A percentile compares a stretch with the other conserved stretches of the same genome.
Conservation (phyloP, 1,140 invertebrate genomes). For the Plectrocnemia conspersa region DNA sequence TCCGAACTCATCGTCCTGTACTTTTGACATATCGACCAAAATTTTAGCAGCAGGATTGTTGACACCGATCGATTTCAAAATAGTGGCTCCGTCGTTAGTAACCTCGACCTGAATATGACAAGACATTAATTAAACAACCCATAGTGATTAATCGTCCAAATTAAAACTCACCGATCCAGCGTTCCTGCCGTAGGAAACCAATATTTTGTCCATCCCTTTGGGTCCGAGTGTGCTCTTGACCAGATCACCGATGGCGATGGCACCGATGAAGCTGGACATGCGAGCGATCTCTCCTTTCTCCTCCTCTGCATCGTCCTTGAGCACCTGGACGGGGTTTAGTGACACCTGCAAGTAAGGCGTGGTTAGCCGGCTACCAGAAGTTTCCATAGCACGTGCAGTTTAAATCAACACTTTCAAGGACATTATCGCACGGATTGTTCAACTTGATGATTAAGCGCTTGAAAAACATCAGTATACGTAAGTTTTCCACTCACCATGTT, state of each 20-base stretch:
- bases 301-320: conserved; percentile 94
- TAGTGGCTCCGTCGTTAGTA: conserved; percentile 99
- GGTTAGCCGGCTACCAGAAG: too few relatives aligned
- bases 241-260: conserved; percentile 96
- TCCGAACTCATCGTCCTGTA: conserved; percentile 99
- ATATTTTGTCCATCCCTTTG: conserved; percentile 99
- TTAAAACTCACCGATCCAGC: conserved; percentile 57
- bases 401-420: too few relatives aligned
- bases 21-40: conserved; percentile 95
- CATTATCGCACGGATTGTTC: too few relatives aligned
- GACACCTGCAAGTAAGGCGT: conserved; percentile 66
- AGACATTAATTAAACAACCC: conserved; percentile 4
- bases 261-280: conserved; percentile 95
- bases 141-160: too few relatives aligned
- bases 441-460: too few relatives aligned
- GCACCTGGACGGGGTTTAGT: conserved; percentile 88
- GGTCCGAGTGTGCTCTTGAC: conserved; percentile 98
- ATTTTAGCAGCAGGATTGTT: conserved; percentile 99
- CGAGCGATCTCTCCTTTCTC: conserved; percentile 95
- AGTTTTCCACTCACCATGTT: too few relatives aligned
- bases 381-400: too few relatives aligned
- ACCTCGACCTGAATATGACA: conserved; percentile 71
- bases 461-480: too few relatives aligned
- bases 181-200: conserved; percentile 79
- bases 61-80: conserved; percentile 92